phyloP scores from a whole-genome alignment of 2,113 vertebrate genomes.

The Cricetomys ansorgei region DNA sequence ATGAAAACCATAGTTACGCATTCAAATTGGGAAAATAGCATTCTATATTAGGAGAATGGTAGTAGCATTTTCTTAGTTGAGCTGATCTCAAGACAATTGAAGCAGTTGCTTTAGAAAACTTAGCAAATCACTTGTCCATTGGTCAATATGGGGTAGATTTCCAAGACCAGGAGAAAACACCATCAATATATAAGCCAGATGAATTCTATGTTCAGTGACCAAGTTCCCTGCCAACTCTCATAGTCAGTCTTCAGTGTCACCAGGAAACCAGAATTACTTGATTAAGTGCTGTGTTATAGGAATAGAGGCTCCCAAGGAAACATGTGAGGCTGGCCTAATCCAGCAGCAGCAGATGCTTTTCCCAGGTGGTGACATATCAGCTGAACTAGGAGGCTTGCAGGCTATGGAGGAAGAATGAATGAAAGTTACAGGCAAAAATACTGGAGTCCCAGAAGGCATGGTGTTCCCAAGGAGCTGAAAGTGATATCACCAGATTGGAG shows the following conservation, averaged over 20 bases:
- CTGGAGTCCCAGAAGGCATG: not conserved
- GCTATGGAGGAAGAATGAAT: not conserved
- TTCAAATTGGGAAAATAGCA: not conserved
- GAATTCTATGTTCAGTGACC: fast-evolving
- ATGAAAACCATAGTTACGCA: conserved; percentile 28
- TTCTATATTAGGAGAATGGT: not conserved
- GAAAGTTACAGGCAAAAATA: not conserved
- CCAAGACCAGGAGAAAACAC: not conserved
- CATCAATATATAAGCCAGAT: too few species aligned
- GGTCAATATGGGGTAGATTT: fast-evolving
- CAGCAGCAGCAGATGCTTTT: not conserved
- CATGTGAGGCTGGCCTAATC: too few species aligned
- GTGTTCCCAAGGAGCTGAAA: not conserved
- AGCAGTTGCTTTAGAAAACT: too few species aligned
- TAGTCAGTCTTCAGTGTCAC: fast-evolving
- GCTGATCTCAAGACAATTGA: not conserved
- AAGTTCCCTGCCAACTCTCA: too few species aligned
- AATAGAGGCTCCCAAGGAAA: not conserved
- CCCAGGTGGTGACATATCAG: not conserved
- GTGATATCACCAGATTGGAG: not conserved
- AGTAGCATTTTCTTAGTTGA: not conserved
- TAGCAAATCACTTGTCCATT: not conserved
- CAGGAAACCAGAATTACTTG: not conserved
- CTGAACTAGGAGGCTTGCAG: not conserved
- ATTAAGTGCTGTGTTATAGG: not conserved